Conservation (phyloP, 2,797 vertebrate species). For the Prionace glauca region DNA sequence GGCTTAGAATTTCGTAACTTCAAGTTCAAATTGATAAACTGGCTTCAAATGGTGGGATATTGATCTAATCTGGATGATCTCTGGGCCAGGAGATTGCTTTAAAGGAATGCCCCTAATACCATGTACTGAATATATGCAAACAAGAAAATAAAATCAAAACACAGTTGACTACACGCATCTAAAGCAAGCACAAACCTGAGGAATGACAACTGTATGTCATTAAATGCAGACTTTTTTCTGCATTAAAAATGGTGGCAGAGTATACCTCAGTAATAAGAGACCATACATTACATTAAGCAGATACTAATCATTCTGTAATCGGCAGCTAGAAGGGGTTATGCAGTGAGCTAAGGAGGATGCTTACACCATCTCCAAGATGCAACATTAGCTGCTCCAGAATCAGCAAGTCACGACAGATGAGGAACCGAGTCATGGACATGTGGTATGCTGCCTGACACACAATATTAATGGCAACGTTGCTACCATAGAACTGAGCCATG, state of each 20-base stretch:
- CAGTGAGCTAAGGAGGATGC: slow-evolving; percentile 40
- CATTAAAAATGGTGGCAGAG: background rate
- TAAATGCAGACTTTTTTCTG: background rate
- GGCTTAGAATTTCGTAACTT: background rate
- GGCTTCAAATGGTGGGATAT: background rate
- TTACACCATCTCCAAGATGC: slow-evolving; percentile 72
- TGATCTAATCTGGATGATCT: background rate
- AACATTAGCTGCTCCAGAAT: slow-evolving; percentile 82
- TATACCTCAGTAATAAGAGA: background rate
- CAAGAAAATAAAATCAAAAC: background rate
- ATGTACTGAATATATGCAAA: background rate
- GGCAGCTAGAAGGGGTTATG: background rate
- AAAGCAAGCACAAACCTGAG: background rate
- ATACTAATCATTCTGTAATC: background rate
- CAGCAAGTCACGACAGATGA: slow-evolving; percentile 84
- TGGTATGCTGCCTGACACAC: slow-evolving; percentile 71
- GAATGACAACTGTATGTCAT: background rate
- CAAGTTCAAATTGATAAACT: background rate
- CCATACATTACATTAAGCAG: background rate
- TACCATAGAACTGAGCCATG: slow-evolving; percentile 77
- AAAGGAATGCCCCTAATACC: background rate
- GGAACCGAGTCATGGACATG: slow-evolving; percentile 68
- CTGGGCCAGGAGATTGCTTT: background rate
- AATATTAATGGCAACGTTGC: slow-evolving; percentile 57
- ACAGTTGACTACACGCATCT: background rate